A percentile compares a stretch with the other conserved stretches of the same genome.
These are phyloP conservation scores for Gorsachius magnificus DNA, from an alignment of 2,797 vertebrate genomes.

Conservation along the genomic window DNA sequence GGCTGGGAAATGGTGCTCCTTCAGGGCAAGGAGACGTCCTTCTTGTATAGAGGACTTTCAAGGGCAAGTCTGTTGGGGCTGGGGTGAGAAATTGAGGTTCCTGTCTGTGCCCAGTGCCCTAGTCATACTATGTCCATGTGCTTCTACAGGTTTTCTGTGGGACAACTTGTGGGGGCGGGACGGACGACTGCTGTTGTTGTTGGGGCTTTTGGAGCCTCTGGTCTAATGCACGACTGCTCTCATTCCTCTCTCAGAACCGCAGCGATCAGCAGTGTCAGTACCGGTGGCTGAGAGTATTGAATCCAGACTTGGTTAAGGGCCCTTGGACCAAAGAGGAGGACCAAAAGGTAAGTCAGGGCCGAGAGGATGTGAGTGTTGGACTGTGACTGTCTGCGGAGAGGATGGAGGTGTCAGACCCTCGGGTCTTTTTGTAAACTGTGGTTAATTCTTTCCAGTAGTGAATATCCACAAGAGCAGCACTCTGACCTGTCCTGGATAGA, in stretches of 20 bases:
- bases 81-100: background rate
- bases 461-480: background rate
- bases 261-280: slow-evolving; percentile 96
- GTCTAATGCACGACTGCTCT: background rate
- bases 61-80: background rate
- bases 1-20: background rate
- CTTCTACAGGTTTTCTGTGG: background rate
- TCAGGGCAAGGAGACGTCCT: background rate
- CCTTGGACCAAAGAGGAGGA: slow-evolving; percentile 99
- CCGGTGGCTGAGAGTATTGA: slow-evolving; percentile 93
- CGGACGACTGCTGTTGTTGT: background rate
- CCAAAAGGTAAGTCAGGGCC: slow-evolving; percentile 83
- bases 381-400: background rate
- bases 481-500: background rate
- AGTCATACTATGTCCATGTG: background rate
- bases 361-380: background rate
- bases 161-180: background rate
- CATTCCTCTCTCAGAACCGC: slow-evolving; percentile 79
- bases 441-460: background rate
- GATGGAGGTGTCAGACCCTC: background rate
- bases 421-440: background rate
- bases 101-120: background rate
- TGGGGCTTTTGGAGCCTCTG: background rate
- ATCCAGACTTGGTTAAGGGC: slow-evolving; percentile 95
- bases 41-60: background rate